Base-by-base conservation (phyloP, 2,113 vertebrate species). In the Cebidichthys violaceus region DNA sequence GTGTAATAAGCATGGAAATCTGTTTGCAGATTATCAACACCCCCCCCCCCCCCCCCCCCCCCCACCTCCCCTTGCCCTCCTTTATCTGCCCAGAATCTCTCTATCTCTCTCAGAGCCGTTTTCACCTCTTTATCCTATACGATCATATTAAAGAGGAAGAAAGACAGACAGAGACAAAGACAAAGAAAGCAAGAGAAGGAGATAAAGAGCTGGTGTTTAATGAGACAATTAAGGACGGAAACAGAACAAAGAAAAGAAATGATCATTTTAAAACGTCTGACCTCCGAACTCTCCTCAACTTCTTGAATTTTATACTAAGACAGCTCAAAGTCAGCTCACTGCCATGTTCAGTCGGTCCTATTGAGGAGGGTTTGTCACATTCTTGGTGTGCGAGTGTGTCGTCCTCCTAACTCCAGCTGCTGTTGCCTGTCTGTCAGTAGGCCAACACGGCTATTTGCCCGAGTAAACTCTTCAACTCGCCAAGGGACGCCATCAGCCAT, bases 1-100 rank as follows among this genome's bases (percentile, higher is more conserved):
- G 97, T 97, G 97, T 97, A 97, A 98, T 97, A 98, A 97, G 97
- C 97, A 96, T 96, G 97, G 95, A 97, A 98, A 98, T 98, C 96
- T 98, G 97, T 97, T 97, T 96, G 96, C 96, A 96, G 96, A 99
- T 98, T 97, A 98, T 96, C 96, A 96, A 95, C 94, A 95, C 92
- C 94, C 95, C 43, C 8, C 39, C 0, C 55, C 93, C 43, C 94
- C 94, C 37, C 50, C 9, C 2, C 41, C 43, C 15, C 3, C 43
- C 15, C 3, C 47, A 47, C 45, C 93, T 52, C 94, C 94, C 54
- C 47, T 5, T 18, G 95, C 94, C 41, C 52, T 79, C 79, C 95
- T 96, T 97, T 96, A 97, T 97, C 96, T 96, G 94, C 94, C 94
- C 94, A 94, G 95, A 95, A 81, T 86, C 79, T 87, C 61, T 72